phyloP scores from a whole-genome alignment of 2,888 invertebrate species.

The Euzophera pinguis region DNA sequence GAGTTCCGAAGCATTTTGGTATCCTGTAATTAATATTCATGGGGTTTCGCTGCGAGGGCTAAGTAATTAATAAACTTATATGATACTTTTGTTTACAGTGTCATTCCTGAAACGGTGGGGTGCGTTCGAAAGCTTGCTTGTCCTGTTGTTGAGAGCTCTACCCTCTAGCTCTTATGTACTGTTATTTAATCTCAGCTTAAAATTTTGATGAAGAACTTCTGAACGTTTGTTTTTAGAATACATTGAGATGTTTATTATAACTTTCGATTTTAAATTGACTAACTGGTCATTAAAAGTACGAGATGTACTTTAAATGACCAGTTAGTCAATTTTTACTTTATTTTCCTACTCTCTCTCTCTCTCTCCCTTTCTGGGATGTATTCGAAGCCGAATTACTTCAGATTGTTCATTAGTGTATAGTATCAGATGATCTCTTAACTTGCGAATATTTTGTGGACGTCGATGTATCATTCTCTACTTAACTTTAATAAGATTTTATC shows the following conservation, averaged over 20 bases:
- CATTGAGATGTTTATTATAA: neutral
- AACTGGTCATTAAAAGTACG: too few species aligned
- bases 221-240: neutral
- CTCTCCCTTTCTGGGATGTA: too few species aligned
- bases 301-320: too few species aligned
- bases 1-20: slow-evolving; percentile 78
- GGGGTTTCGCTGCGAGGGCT: slow-evolving; percentile 73
- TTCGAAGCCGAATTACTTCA: too few species aligned
- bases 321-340: too few species aligned
- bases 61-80: slow-evolving; percentile 80
- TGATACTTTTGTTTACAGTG: slow-evolving; percentile 80
- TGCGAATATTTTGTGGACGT: too few species aligned
- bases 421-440: too few species aligned
- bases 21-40: slow-evolving; percentile 80
- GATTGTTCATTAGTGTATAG: too few species aligned
- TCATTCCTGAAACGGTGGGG: slow-evolving; percentile 66
- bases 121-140: slow-evolving; percentile 33
- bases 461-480: too few species aligned
- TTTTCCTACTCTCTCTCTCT: too few species aligned
- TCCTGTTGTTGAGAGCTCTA: slow-evolving; percentile 20
- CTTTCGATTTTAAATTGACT: too few species aligned
- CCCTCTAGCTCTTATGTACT: slow-evolving; percentile 14
- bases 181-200: slow-evolving; percentile 13
- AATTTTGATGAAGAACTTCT: slow-evolving; percentile 2
- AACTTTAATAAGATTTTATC: too few species aligned